These are phyloP conservation scores for Bombus breviceps DNA, from an alignment of 1,140 invertebrate species.

Conservation along the genomic window DNA sequence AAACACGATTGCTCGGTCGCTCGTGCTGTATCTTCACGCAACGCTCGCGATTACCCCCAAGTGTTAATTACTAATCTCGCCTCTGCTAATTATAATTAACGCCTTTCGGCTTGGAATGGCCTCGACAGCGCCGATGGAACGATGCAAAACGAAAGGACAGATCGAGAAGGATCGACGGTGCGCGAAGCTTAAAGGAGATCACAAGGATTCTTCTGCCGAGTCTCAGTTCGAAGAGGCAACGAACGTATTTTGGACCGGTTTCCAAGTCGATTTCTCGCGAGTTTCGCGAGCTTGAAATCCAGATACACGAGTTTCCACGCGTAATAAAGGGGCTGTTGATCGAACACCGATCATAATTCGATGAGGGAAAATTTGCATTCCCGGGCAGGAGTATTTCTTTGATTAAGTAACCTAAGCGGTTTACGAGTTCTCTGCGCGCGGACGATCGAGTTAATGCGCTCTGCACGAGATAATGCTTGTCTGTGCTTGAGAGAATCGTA, in stretches of 20 bases:
- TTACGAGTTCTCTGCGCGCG: neutral
- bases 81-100: constrained; percentile 83
- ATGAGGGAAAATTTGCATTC: neutral
- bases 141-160: constrained; percentile 67
- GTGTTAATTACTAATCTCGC: constrained; percentile 82
- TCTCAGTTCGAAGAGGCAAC: neutral
- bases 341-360: constrained; percentile 35
- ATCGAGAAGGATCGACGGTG: constrained; percentile 58
- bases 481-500: constrained; percentile 8
- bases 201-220: constrained; percentile 9
- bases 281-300: constrained; percentile 27
- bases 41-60: constrained; percentile 78
- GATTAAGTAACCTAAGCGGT: constrained; percentile 17
- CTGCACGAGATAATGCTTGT: constrained; percentile 8
- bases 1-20: constrained; percentile 24
- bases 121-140: constrained; percentile 46
- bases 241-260: constrained; percentile 53
- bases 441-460: neutral
- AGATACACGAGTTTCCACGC: constrained; percentile 17
- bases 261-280: neutral
- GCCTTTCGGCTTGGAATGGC: constrained; percentile 74
- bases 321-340: constrained; percentile 38
- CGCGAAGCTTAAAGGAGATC: constrained; percentile 49
- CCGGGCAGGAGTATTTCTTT: neutral
- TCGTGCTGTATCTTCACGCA: constrained; percentile 64